These are phyloP conservation scores for Eupsittula cactorum DNA, from an alignment of 2,113 vertebrate genomes.

Conservation along the genomic window DNA sequence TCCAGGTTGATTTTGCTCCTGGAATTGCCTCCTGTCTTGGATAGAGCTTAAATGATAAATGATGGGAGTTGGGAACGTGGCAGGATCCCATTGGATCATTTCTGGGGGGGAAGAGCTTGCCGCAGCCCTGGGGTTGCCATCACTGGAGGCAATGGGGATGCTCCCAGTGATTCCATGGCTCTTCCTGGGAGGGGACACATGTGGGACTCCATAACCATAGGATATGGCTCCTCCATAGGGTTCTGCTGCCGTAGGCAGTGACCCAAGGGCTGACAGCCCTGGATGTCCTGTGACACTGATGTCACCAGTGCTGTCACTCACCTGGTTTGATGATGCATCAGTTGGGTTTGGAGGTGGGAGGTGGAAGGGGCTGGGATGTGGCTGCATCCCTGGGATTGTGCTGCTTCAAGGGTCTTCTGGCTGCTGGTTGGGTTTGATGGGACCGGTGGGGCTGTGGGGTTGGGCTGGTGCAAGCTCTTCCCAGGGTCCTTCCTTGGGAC, in stretches of 20 bases:
- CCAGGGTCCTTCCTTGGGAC: not conserved
- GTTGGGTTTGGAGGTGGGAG: not conserved
- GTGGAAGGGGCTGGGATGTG: not conserved
- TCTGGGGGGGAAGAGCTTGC: not conserved
- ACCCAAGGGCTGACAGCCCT: not conserved
- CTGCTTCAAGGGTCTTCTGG: not conserved
- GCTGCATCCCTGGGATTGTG: not conserved
- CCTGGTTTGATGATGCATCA: not conserved
- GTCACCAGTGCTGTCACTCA: not conserved
- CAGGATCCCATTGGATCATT: not conserved
- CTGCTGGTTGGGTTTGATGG: not conserved
- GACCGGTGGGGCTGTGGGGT: not conserved
- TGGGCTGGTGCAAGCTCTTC: not conserved
- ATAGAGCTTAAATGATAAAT: not conserved
- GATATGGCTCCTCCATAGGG: not conserved
- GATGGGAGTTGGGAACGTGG: not conserved
- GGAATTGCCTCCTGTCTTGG: not conserved
- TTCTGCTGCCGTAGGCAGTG: not conserved
- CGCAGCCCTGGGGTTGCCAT: not conserved
- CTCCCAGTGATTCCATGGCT: not conserved
- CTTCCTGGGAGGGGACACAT: rapidly evolving
- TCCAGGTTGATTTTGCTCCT: not conserved
- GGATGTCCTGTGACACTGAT: not conserved
- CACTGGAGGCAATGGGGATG: not conserved
- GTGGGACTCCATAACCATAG: not conserved